Evolutionary conservation across 1,140 invertebrate genomes (phyloP).

Genomic region (Coenobita brevimanus): DNA sequence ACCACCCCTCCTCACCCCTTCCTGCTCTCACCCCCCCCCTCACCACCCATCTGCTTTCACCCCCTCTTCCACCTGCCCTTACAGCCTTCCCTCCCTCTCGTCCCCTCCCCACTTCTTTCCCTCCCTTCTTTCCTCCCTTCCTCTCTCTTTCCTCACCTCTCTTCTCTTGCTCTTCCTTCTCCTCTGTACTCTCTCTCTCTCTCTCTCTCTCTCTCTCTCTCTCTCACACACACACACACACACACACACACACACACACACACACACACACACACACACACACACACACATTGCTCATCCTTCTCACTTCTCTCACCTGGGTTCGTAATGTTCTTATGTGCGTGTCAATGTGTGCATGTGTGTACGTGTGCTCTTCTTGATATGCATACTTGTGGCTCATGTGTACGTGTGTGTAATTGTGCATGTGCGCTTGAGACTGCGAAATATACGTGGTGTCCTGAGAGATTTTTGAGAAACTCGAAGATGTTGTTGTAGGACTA

Average conservation of each 20-base stretch:
- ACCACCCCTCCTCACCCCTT: too few species aligned
- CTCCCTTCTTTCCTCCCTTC: background rate
- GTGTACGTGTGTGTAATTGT: too few species aligned
- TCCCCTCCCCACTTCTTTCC: background rate
- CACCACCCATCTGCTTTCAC: background rate
- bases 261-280: conserved; percentile 12
- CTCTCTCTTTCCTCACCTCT: background rate
- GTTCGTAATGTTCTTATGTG: too few species aligned
- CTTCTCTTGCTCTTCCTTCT: background rate
- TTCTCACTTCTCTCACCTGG: background rate
- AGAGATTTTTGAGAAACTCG: too few species aligned
- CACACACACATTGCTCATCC: background rate
- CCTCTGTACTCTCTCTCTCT: background rate
- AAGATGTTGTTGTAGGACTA: too few species aligned
- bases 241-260: conserved; percentile 5
- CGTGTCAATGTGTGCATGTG: too few species aligned
- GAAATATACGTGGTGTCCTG: too few species aligned
- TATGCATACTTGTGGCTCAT: too few species aligned
- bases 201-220: background rate
- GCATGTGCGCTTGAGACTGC: too few species aligned
- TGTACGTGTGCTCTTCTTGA: too few species aligned
- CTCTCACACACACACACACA: conserved; percentile 13
- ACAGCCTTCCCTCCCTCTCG: background rate
- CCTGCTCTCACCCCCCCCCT: background rate
- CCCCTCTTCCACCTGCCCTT: background rate